Evolutionary conservation across 2,888 invertebrate species (phyloP), one percentile per base, ranked within the genome.

Genomic region (Diplolepis rosae): DNA sequence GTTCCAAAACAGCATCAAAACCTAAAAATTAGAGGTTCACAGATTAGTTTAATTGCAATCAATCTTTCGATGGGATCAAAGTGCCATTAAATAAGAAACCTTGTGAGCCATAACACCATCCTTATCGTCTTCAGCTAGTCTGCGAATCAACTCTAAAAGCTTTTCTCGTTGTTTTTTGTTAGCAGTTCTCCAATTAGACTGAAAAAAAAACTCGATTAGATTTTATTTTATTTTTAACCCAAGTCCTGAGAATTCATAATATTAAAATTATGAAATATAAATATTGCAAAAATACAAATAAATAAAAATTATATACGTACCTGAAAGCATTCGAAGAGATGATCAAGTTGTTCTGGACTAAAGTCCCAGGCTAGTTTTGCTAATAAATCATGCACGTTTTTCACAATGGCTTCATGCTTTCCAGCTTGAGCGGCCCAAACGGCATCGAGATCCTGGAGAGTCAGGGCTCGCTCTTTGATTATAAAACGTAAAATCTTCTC

Each of bases 41-140:
- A 2, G 42, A 39, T 66, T 32, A 69, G 27, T 72, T 69, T 67
- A 45, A 66, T 30, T 30, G 54, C 13, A 48, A 72, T n/a, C 0
- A 56, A 27, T 65, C 42, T 39, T 45, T n/a, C 35, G 13, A 35
- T 42, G 9, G 28, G 68, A n/a, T n/a, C n/a, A n/a, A n/a, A n/a
- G n/a, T n/a, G n/a, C n/a, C n/a, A 54, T 56, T 32, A 74, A 51
- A 70, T 45, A 54, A 69, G 39, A 4, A 70, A 94, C 97, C 92
- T 98, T 98, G 88, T 97, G 96, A 54, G 98, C 98, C 98, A 98
- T 98, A 9, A 98, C 97, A 66, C 98, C 98, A 89, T 98, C 98
- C 89, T 99, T 98, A 89, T 99, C 98, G 89, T 99, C 98, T 90
- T 99, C 98, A 3, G 98, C 98, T 74, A 99, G 90, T 79, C 98